phyloP scores from a whole-genome alignment of 2,113 vertebrate species.

The Thymallus thymallus region DNA sequence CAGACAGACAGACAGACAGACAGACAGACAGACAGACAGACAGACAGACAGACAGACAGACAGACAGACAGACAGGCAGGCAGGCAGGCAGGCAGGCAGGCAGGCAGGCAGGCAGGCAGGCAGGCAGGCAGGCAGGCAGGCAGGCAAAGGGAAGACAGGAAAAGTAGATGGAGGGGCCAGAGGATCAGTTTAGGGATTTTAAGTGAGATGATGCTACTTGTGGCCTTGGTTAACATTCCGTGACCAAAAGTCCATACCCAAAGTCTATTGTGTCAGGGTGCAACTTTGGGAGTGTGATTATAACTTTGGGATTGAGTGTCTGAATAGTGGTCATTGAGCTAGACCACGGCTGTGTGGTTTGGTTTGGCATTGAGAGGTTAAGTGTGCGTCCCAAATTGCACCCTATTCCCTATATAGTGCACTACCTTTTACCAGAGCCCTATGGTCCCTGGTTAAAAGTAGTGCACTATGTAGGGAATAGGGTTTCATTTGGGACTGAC shows the following conservation, averaged over 20 bases:
- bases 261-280: neutral
- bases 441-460: too few species aligned
- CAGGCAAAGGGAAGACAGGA: neutral
- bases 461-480: too few species aligned
- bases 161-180: neutral
- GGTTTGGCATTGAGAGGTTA: neutral
- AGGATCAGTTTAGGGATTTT: neutral
- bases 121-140: neutral
- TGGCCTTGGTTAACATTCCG: neutral
- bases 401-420: too few species aligned
- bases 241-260: neutral
- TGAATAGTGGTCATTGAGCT: neutral
- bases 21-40: slow-evolving; percentile 13
- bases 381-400: neutral
- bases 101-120: slow-evolving; percentile 1
- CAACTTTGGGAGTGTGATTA: neutral
- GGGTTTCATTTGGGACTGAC: too few species aligned
- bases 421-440: too few species aligned
- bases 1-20: slow-evolving; percentile 25
- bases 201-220: neutral
- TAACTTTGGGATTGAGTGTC: neutral
- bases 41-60: neutral
- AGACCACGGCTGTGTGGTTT: neutral
- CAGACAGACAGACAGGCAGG: neutral
- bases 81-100: slow-evolving; percentile 26